Conservation (phyloP, 2,888 invertebrate species). For the Meiosimyza platycephala region DNA sequence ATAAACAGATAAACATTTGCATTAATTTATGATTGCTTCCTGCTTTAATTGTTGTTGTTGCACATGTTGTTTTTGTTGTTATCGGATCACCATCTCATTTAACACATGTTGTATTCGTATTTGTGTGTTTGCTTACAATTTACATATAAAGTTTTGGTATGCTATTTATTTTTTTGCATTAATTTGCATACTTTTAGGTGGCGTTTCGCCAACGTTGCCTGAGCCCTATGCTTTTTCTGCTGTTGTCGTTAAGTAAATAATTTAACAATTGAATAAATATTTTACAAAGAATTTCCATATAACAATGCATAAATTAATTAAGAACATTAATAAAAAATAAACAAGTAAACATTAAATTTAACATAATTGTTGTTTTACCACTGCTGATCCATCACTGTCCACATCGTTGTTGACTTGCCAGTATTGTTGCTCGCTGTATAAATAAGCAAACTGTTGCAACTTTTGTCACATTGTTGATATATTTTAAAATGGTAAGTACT, state of each 20-base stretch:
- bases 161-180: conserved; percentile 6
- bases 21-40: conserved; percentile 27
- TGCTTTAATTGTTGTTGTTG: conserved; percentile 8
- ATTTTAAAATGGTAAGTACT: no score
- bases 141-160: conserved; percentile 30
- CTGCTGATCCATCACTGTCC: no score
- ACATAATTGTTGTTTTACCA: no score
- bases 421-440: no score
- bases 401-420: no score
- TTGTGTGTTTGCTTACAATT: conserved; percentile 11
- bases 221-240: conserved; percentile 1
- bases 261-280: conserved; percentile 23
- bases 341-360: no score
- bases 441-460: no score
- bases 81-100: conserved; percentile 43
- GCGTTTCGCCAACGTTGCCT: neutral
- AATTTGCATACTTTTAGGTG: conserved; percentile 43
- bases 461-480: no score
- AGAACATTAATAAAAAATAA: no score
- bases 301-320: no score
- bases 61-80: conserved; percentile 30
- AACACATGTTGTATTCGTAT: conserved; percentile 24
- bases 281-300: neutral
- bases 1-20: conserved; percentile 12
- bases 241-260: neutral